phyloP scores from a whole-genome alignment of 2,113 vertebrate genomes.

The Cavia porcellus region DNA sequence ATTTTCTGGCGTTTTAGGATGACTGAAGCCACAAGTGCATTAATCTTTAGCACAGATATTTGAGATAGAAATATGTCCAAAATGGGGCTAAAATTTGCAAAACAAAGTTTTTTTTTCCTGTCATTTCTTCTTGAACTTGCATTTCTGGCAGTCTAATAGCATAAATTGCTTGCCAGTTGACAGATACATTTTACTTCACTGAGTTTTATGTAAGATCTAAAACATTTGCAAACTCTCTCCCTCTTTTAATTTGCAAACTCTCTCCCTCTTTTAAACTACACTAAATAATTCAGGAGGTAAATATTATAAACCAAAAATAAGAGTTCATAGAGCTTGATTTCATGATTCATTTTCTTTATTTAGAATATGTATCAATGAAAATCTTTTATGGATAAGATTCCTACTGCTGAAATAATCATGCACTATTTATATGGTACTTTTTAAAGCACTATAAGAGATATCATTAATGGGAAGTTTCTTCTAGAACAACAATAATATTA shows the following conservation, averaged over 20 bases:
- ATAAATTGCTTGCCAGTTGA: background rate
- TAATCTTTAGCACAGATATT: background rate
- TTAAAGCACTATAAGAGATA: background rate
- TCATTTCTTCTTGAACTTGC: background rate
- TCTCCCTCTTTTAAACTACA: background rate
- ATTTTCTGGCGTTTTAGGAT: background rate
- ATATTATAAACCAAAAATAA: background rate
- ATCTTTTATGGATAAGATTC: background rate
- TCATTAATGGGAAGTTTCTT: background rate
- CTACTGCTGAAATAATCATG: background rate
- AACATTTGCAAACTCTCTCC: background rate
- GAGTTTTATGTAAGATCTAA: background rate
- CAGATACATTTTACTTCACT: background rate
- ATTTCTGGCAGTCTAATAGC: background rate
- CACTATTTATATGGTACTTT: background rate
- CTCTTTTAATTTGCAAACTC: background rate
- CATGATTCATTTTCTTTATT: background rate
- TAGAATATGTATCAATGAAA: slow-evolving; percentile 4
- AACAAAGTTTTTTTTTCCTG: background rate
- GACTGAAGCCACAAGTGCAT: background rate
- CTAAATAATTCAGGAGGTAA: slow-evolving; percentile 13
- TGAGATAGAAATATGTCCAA: background rate
- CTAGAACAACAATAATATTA: background rate
- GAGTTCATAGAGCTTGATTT: slow-evolving; percentile 26
- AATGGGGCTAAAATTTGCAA: background rate